Conservation (phyloP, 2,888 invertebrate species). For the Limulus polyphemus region DNA sequence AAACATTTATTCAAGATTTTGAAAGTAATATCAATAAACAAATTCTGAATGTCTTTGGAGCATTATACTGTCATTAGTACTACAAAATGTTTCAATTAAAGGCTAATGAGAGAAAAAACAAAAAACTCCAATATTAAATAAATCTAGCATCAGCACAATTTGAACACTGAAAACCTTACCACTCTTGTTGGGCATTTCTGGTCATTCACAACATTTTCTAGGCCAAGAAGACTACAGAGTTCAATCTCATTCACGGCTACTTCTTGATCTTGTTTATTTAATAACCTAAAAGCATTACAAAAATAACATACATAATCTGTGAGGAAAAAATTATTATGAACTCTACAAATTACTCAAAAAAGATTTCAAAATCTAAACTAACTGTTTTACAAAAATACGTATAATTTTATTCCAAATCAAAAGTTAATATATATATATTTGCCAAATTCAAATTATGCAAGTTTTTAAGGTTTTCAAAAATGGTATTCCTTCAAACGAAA, state of each 20-base stretch:
- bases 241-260: slow-evolving; percentile 71
- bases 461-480: too few species aligned
- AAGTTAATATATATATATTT: too few species aligned
- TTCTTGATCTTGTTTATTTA: slow-evolving; percentile 71
- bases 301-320: slow-evolving; percentile 2
- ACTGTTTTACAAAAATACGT: too few species aligned
- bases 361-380: too few species aligned
- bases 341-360: too few species aligned
- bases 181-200: slow-evolving; percentile 67
- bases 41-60: neutral
- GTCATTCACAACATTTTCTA: slow-evolving; percentile 61
- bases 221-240: slow-evolving; percentile 58
- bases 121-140: neutral
- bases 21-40: too few species aligned
- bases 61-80: slow-evolving; percentile 1
- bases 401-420: too few species aligned
- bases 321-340: too few species aligned
- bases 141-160: neutral
- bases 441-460: too few species aligned
- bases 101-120: neutral
- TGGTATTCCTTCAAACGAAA: too few species aligned
- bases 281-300: slow-evolving; percentile 44
- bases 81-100: neutral
- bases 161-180: slow-evolving; percentile 29
- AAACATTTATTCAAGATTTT: too few species aligned